Percentiles rank a stretch among this genome's conserved stretches.
phyloP scores from a whole-genome alignment of 1,140 invertebrate genomes.

The Heliconius himera region DNA sequence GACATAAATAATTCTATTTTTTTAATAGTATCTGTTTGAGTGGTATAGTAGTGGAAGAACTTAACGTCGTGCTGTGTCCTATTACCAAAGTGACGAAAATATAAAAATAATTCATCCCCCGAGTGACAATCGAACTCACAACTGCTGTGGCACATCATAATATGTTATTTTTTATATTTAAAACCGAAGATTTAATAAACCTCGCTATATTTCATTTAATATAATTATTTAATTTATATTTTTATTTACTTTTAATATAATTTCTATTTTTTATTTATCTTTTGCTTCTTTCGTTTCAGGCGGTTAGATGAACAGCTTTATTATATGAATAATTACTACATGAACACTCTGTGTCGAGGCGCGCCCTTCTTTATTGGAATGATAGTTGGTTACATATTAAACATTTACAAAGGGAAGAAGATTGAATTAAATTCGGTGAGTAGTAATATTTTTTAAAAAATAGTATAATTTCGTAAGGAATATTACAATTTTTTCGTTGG shows the following conservation, averaged over 20 bases:
- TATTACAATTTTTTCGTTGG: too few species aligned
- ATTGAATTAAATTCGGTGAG: constrained; percentile 43
- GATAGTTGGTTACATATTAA: constrained; percentile 78
- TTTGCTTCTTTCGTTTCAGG: constrained; percentile 26
- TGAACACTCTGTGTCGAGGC: constrained; percentile 52
- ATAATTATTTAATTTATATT: neutral
- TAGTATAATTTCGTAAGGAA: too few species aligned
- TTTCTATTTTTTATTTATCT: neutral
- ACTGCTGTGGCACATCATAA: too few species aligned
- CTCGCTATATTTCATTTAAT: neutral
- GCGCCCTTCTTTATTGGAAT: constrained; percentile 83
- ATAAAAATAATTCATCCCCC: neutral
- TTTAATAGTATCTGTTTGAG: too few species aligned
- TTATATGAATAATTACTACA: constrained; percentile 48
- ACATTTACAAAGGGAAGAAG: constrained; percentile 34
- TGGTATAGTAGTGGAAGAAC: too few species aligned
- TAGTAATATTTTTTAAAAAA: neutral
- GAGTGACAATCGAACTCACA: too few species aligned
- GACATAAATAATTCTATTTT: too few species aligned
- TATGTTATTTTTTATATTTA: too few species aligned
- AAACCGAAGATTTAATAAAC: too few species aligned
- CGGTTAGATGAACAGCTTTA: constrained; percentile 36
- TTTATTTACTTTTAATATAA: neutral
- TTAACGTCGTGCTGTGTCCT: neutral
- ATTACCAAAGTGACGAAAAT: neutral